Conservation (phyloP, 92 coral and sea anemone species). For the Epizoanthus rinbou region DNA sequence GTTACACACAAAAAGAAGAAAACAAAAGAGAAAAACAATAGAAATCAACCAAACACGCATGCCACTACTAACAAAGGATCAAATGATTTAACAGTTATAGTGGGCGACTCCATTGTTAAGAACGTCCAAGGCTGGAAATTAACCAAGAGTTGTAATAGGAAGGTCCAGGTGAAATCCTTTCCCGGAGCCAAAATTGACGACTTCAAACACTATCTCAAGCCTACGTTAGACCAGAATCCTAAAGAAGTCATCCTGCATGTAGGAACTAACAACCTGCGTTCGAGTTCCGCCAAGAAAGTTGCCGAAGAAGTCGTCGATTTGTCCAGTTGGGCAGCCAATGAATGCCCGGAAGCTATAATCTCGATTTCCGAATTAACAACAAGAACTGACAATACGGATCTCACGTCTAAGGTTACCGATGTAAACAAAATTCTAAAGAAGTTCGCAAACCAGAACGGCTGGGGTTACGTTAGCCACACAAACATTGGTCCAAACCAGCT, state of each 20-base stretch:
- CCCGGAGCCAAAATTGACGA: slow-evolving; percentile 33
- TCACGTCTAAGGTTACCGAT: slow-evolving; percentile 8
- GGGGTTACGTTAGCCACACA: slow-evolving; percentile 11
- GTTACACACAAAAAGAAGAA: slow-evolving; percentile 11
- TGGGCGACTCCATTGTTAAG: slow-evolving; percentile 39
- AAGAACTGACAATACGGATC: slow-evolving; percentile 5
- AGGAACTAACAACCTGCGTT: slow-evolving; percentile 14
- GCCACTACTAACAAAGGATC: slow-evolving; percentile 13
- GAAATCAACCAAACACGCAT: slow-evolving; percentile 9
- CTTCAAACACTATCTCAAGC: slow-evolving; percentile 23
- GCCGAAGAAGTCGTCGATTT: slow-evolving; percentile 32
- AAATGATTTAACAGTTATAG: slow-evolving; percentile 18
- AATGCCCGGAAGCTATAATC: slow-evolving; percentile 18
- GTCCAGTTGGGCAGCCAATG: neutral
- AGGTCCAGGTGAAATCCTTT: slow-evolving; percentile 21
- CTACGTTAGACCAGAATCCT: slow-evolving; percentile 7
- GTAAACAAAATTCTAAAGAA: slow-evolving; percentile 1
- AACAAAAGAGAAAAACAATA: slow-evolving; percentile 10
- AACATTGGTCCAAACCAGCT: slow-evolving; percentile 1
- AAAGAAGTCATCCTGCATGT: slow-evolving; percentile 18
- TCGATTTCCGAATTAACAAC: slow-evolving; percentile 29
- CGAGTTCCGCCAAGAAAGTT: neutral
- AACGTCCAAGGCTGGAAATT: slow-evolving; percentile 2
- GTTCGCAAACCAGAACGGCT: slow-evolving; percentile 6
- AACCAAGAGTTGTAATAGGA: neutral